Conservation (phyloP, 2,113 vertebrate species). For the Petrocephalus zakoni region DNA sequence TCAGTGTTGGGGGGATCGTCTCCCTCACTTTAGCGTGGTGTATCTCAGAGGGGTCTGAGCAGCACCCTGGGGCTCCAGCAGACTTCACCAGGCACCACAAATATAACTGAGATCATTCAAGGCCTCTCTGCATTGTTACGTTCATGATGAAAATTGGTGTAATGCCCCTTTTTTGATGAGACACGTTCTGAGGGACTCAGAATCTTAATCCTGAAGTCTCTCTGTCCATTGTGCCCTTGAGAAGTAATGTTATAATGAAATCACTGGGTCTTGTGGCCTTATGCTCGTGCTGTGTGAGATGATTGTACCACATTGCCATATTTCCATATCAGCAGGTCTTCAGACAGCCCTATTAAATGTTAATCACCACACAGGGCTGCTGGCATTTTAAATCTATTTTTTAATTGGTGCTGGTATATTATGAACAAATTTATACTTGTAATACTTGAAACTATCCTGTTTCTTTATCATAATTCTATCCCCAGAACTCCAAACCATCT, state of each 20-base stretch:
- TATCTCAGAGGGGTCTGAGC: background rate
- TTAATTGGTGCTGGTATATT: constrained; percentile 1
- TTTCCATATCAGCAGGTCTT: background rate
- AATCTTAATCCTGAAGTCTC: background rate
- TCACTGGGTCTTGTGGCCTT: background rate
- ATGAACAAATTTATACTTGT: background rate
- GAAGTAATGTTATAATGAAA: background rate
- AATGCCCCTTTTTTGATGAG: background rate
- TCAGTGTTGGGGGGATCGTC: background rate
- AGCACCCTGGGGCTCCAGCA: background rate
- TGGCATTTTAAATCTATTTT: background rate
- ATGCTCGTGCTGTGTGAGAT: background rate
- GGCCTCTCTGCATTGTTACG: background rate
- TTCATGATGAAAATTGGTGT: background rate
- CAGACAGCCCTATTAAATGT: background rate
- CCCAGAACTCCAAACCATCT: background rate
- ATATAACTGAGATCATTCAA: background rate
- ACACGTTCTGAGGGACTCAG: background rate
- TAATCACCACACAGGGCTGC: background rate
- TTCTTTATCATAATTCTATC: background rate
- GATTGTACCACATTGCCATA: background rate
- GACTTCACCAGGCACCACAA: background rate
- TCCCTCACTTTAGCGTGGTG: background rate
- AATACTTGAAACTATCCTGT: background rate
- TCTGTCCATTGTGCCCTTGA: background rate